phyloP scores from a whole-genome alignment of 2,888 invertebrate species.

The Argyresthia goedartella region DNA sequence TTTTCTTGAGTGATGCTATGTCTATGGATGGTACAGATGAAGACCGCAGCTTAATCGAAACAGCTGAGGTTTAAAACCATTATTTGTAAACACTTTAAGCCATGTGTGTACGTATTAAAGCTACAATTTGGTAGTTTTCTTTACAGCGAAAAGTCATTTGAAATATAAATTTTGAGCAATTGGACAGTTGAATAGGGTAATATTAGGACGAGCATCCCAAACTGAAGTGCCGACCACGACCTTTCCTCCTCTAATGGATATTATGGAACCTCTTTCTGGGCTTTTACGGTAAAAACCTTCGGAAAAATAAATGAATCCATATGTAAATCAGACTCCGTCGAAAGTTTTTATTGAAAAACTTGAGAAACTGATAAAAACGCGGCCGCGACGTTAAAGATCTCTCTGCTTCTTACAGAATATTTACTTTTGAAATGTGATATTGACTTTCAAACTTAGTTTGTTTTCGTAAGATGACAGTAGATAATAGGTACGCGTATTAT shows the following conservation, averaged over 20 bases:
- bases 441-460: conserved; percentile 6
- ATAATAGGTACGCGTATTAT: too few relatives aligned
- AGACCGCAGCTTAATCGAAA: too few relatives aligned
- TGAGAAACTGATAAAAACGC: conserved; percentile 66
- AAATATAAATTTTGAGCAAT: conserved; percentile 39
- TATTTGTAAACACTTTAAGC: too few relatives aligned
- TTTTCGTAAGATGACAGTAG: background rate
- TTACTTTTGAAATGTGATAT: conserved; percentile 12
- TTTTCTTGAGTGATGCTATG: too few relatives aligned
- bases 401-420: conserved; percentile 24
- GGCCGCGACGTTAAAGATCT: conserved; percentile 54
- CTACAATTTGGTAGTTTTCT: background rate
- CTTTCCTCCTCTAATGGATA: conserved; percentile 55
- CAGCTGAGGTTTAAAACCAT: too few relatives aligned
- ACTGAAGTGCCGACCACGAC: conserved; percentile 34
- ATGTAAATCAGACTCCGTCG: conserved; percentile 61
- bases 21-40: too few relatives aligned
- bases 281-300: conserved; percentile 60
- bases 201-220: conserved; percentile 5
- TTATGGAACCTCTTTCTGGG: conserved; percentile 48
- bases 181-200: conserved; percentile 17
- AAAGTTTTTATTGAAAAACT: conserved; percentile 71
- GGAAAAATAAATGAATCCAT: conserved; percentile 63
- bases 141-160: conserved; percentile 16
- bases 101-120: too few relatives aligned